These are phyloP conservation scores for Temnothorax ravouxi DNA, from an alignment of 2,888 invertebrate genomes.

Conservation along the genomic window DNA sequence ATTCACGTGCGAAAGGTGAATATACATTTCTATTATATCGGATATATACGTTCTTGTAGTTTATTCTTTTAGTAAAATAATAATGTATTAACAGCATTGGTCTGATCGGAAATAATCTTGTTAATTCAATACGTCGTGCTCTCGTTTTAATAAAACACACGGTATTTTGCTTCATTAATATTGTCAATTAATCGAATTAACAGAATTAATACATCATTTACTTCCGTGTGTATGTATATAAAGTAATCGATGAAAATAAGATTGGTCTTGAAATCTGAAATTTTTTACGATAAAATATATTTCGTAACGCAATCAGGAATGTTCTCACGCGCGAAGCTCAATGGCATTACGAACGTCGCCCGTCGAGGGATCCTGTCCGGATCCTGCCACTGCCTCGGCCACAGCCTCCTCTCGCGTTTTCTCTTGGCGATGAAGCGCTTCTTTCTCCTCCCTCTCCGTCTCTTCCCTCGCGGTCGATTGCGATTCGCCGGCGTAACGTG, in stretches of 20 bases:
- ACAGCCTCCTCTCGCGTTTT: neutral
- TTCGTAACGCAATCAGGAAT: constrained; percentile 1
- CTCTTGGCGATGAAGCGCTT: constrained; percentile 10
- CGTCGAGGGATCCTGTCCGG: neutral
- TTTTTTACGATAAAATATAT: constrained; percentile 5
- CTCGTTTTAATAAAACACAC: neutral
- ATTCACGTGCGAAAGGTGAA: neutral
- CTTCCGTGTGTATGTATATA: too few species aligned
- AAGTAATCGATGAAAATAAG: neutral
- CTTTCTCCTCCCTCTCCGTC: neutral
- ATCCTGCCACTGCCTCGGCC: constrained; percentile 28
- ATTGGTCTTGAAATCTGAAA: neutral
- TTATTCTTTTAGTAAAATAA: neutral
- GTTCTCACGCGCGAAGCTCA: neutral
- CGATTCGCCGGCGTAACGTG: constrained; percentile 72
- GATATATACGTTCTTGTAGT: neutral
- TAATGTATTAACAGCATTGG: neutral
- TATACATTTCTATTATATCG: neutral
- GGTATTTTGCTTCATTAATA: neutral
- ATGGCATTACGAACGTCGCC: neutral
- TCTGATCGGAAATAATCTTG: neutral
- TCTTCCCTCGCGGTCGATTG: constrained; percentile 52
- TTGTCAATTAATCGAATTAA: neutral
- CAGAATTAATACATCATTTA: neutral
- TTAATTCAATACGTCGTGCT: neutral